Evolutionary conservation across 2,888 invertebrate species (phyloP), one percentile per base, ranked within the genome.

Genomic region (Andrena hattorfiana): DNA sequence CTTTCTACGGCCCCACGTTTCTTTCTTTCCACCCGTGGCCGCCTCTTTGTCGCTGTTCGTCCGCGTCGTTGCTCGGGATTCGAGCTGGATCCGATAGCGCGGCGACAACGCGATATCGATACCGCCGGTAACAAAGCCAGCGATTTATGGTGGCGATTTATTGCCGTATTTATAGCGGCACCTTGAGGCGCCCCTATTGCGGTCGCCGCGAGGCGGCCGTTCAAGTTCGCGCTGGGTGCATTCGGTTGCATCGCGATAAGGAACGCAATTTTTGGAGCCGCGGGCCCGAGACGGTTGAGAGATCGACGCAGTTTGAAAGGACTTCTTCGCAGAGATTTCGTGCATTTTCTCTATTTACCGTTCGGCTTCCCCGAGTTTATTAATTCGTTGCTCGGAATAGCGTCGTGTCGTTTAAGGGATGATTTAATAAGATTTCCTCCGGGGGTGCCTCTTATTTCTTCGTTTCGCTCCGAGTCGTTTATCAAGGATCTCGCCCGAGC

Each of bases 101-200:
- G 71, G 60, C 88, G 85, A 81, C 87, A 84, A 84, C 84, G 56
- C 56, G 87, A 86, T 88, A 88, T 88, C 88, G 88, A 88, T 87
- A 87, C 83, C 83, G 77, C 67, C 76, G 88, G 88, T 85, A 88
- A 88, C 88, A 88, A 88, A 88, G 85, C 88, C 84, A 76, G 59
- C 86, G 88, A 88, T 88, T 88, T 88, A 88, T 88, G 78, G 83
- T 20, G 83, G 69, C 88, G 88, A 88, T 88, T 88, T 88, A 88
- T 88, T 88, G 86, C 70, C 64, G 83, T 88, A 86, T 88, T 88
- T 88, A 87, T 86, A 76, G 85, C 79, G 79, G 54, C 68, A 74
- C 72, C 81, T 73, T 60, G 51, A 60, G 13, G 73, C 32, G 56
- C 68, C 62, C 60, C 64, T 54, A 8, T 56, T 59, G 35, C 64